Evolutionary conservation across 2,113 vertebrate species (phyloP).

Genomic region (Campylorhamphus procurvoides): DNA sequence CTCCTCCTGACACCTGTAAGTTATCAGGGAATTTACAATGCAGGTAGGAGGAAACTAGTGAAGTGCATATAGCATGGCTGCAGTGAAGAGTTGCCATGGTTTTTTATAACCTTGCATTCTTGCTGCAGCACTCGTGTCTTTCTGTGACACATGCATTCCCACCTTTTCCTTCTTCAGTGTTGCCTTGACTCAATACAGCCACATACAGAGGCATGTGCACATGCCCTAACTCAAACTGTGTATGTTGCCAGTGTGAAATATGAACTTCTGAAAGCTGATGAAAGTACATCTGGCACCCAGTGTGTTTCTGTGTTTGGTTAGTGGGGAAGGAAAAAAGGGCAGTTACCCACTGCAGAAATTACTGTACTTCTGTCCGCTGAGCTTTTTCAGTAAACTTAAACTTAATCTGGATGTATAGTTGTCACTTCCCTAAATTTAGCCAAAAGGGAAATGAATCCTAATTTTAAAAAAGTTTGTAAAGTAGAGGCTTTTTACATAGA

Average conservation of each 20-base stretch:
- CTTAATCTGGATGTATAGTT: neutral
- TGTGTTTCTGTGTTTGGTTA: neutral
- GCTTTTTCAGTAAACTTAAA: neutral
- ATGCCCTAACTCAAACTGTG: neutral
- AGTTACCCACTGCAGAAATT: neutral
- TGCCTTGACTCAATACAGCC: neutral
- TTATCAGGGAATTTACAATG: neutral
- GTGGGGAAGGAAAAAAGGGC: neutral
- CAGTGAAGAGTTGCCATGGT: neutral
- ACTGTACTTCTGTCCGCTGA: neutral
- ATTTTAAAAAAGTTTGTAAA: neutral
- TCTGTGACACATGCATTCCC: neutral
- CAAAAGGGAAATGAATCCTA: neutral
- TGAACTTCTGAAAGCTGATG: neutral
- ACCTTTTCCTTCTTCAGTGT: neutral
- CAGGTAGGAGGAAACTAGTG: neutral
- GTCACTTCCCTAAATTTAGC: neutral
- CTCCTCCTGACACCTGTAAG: neutral
- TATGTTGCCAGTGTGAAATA: neutral
- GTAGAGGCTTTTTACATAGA: neutral
- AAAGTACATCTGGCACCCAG: neutral
- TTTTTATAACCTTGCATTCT: neutral
- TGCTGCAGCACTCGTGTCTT: neutral
- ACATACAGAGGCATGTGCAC: fast-evolving
- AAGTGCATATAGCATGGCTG: neutral